Percentiles rank a stretch among this genome's conserved stretches.
Conservation (phyloP, 2,888 invertebrate species). For the Nipponacmea schrenckii region DNA sequence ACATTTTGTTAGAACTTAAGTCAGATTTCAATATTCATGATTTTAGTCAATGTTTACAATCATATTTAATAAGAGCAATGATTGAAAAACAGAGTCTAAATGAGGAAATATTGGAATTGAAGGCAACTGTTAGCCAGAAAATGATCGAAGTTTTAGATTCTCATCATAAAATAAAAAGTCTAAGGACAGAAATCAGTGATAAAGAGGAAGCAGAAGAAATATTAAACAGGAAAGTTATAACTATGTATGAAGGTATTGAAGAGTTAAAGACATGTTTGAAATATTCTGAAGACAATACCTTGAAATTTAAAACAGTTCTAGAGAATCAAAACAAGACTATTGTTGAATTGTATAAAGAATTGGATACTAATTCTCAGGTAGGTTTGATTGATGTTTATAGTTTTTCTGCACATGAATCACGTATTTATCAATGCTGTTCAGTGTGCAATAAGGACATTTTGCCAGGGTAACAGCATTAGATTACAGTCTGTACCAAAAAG, state of each 20-base stretch:
- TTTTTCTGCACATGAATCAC: no score
- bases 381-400: no score
- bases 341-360: no score
- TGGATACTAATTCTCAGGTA: no score
- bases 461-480: no score
- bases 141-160: constrained; percentile 29
- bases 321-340: neutral
- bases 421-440: no score
- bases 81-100: constrained; percentile 8
- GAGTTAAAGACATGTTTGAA: neutral
- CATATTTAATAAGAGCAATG: constrained; percentile 6
- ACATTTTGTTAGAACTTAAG: neutral
- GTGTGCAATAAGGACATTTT: no score
- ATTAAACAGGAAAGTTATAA: neutral
- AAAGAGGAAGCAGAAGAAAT: constrained; percentile 9
- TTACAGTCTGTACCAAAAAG: no score
- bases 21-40: constrained; percentile 10
- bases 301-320: constrained; percentile 3
- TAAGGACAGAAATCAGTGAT: constrained; percentile 16
- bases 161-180: constrained; percentile 25
- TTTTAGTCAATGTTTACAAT: neutral
- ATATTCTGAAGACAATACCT: neutral
- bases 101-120: neutral
- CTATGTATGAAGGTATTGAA: constrained; percentile 6
- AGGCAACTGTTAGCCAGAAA: neutral